Conservation (phyloP, 2,888 invertebrate species). For the Melieria picta region DNA sequence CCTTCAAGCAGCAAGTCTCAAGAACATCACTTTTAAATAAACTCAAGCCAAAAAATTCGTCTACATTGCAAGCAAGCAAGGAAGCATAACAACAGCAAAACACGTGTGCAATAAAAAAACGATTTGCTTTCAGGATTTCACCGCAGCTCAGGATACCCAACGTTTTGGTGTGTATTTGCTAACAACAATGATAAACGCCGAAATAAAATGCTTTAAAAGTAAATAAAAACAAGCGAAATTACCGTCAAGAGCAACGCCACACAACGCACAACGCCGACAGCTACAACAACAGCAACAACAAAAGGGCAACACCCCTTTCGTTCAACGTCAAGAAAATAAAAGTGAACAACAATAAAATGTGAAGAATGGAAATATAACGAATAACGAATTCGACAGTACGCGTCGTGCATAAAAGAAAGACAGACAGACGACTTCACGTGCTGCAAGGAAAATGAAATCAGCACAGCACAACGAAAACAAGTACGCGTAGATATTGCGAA, state of each 20-base stretch:
- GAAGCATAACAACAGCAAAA: background rate
- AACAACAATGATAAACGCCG: slow-evolving; percentile 36
- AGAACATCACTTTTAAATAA: too few species aligned
- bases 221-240: slow-evolving; percentile 31
- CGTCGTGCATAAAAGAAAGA: background rate
- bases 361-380: background rate
- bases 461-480: background rate
- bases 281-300: background rate
- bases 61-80: background rate
- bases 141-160: too few species aligned
- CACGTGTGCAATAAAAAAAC: slow-evolving; percentile 37
- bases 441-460: slow-evolving; percentile 2
- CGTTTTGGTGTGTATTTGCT: slow-evolving; percentile 23
- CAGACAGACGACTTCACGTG: background rate
- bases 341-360: background rate
- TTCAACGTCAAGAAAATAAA: background rate
- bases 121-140: slow-evolving; percentile 23
- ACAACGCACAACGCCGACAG: background rate
- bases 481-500: background rate
- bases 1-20: too few species aligned
- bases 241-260: background rate
- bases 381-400: background rate
- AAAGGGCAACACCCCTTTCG: slow-evolving; percentile 3
- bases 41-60: too few species aligned
- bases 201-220: slow-evolving; percentile 38